Conservation (phyloP, 2,113 vertebrate genomes). For the Amphiprion ocellaris region DNA sequence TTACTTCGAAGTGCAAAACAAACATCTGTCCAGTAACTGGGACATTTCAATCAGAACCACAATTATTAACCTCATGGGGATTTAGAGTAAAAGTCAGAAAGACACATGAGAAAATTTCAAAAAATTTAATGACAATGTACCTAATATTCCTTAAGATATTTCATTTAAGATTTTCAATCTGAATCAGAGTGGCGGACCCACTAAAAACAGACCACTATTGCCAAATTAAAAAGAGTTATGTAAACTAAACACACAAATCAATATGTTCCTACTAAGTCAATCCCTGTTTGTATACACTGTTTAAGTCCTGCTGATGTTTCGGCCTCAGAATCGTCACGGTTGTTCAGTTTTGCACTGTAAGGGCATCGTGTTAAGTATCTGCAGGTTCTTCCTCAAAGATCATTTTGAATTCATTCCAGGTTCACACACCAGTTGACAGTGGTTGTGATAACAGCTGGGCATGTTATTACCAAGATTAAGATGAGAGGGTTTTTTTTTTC, state of each 20-base stretch:
- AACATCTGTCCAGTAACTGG: no score
- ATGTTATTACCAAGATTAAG: slow-evolving; percentile 55
- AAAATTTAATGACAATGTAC: no score
- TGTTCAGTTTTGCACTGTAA: not conserved
- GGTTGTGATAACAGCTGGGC: slow-evolving; percentile 18
- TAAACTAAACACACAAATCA: not conserved
- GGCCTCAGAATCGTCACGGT: not conserved
- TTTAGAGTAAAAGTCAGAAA: no score
- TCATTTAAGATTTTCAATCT: no score
- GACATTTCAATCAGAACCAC: no score
- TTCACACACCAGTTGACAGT: slow-evolving; percentile 41
- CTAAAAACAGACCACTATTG: no score
- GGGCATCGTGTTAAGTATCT: not conserved
- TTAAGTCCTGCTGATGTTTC: not conserved
- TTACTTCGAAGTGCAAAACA: no score
- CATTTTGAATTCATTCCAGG: slow-evolving; percentile 6
- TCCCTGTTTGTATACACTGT: not conserved
- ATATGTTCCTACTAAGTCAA: not conserved
- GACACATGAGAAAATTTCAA: no score
- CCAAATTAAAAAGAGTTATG: no score
- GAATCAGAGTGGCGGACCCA: no score
- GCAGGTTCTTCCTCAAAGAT: slow-evolving; percentile 13
- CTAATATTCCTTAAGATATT: no score
- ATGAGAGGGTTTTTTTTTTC: slow-evolving; percentile 28
- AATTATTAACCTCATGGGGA: no score